Evolutionary conservation across 1,140 invertebrate species (phyloP).

Genomic region (Diploscapter pachys): DNA sequence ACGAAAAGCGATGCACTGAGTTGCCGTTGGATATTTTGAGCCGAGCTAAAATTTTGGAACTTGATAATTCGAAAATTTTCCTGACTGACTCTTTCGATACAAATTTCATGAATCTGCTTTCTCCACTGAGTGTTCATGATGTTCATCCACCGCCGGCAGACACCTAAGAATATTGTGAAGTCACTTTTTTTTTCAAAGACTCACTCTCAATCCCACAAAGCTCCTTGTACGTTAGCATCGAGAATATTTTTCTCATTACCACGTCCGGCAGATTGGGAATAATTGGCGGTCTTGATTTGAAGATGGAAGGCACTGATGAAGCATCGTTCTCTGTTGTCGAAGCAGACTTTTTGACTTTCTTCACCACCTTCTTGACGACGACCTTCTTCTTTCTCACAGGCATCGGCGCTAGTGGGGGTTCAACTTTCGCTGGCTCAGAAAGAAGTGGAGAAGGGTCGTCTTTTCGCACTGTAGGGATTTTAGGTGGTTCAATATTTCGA

Average conservation of each 20-base stretch:
- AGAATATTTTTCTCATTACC: constrained; percentile 33
- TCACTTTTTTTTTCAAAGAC: too few species aligned
- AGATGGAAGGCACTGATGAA: too few species aligned
- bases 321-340: too few species aligned
- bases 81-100: constrained; percentile 31
- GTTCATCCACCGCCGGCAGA: constrained; percentile 32
- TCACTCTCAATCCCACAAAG: background rate
- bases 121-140: constrained; percentile 23
- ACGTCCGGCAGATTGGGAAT: constrained; percentile 35
- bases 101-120: constrained; percentile 31
- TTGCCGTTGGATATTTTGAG: constrained; percentile 14
- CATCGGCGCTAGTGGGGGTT: too few species aligned
- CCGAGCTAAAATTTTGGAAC: constrained; percentile 14
- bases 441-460: too few species aligned
- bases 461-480: too few species aligned
- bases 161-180: background rate
- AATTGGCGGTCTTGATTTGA: background rate
- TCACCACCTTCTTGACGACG: too few species aligned
- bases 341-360: too few species aligned
- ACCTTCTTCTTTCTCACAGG: too few species aligned
- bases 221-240: constrained; percentile 21
- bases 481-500: too few species aligned
- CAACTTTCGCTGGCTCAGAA: too few species aligned
- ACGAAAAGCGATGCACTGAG: constrained; percentile 19
- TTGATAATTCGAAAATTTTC: constrained; percentile 1